phyloP scores from a whole-genome alignment of 2,888 invertebrate species.

The Brachypalpus laphriformis region DNA sequence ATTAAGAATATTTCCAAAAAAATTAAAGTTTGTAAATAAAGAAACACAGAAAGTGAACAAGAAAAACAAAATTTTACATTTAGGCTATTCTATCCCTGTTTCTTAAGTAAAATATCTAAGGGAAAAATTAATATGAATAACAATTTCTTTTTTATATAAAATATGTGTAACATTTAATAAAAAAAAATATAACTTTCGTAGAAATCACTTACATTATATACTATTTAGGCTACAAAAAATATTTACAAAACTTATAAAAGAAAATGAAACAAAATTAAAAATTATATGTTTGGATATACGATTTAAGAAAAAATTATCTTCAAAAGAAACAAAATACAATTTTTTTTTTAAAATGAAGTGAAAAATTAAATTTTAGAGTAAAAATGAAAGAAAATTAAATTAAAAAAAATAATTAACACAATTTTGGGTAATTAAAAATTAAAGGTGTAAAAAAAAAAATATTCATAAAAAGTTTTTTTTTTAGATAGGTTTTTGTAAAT shows the following conservation, averaged over 20 bases:
- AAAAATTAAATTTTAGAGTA: slow-evolving; percentile 65
- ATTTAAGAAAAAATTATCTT: slow-evolving; percentile 70
- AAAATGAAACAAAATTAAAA: slow-evolving; percentile 51
- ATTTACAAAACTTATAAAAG: slow-evolving; percentile 70
- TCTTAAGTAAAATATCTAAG: slow-evolving; percentile 47
- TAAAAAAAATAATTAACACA: slow-evolving; percentile 27
- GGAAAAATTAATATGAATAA: slow-evolving; percentile 55
- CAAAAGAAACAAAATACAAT: slow-evolving; percentile 63
- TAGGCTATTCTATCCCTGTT: slow-evolving; percentile 65
- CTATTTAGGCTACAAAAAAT: slow-evolving; percentile 74
- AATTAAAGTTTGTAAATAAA: slow-evolving; percentile 46
- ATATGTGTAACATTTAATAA: slow-evolving; percentile 62
- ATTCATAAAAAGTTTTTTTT: slow-evolving; percentile 76
- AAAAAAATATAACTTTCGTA: slow-evolving; percentile 55
- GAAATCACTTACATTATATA: slow-evolving; percentile 74
- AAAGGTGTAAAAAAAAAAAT: slow-evolving; percentile 41
- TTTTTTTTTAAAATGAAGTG: slow-evolving; percentile 55
- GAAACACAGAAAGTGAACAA: slow-evolving; percentile 32
- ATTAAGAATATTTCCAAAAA: slow-evolving; percentile 48
- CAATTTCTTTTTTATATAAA: slow-evolving; percentile 46
- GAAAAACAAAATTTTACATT: slow-evolving; percentile 44
- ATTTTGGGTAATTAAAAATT: slow-evolving; percentile 52
- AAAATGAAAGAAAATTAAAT: slow-evolving; percentile 37
- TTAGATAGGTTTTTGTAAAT: slow-evolving; percentile 83
- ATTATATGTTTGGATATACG: slow-evolving; percentile 72